Percentiles rank a stretch among this genome's conserved stretches.
Conservation (phyloP, 1,140 invertebrate genomes). For the Drosophila sp. region DNA sequence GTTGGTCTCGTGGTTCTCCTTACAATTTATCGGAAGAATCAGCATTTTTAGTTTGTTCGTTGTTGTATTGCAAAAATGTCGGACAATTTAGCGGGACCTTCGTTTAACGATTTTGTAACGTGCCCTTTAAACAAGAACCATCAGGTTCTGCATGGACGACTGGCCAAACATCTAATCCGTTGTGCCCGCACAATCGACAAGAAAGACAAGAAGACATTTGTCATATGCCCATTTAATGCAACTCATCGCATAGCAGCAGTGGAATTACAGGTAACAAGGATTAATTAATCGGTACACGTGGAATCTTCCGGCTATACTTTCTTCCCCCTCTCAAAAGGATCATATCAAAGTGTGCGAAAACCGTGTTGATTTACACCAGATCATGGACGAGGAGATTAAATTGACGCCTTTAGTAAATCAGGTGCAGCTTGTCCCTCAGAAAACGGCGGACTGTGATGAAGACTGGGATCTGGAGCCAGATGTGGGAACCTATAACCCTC, state of each 20-base stretch:
- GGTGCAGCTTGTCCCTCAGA: too few relatives aligned
- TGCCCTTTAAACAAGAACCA: constrained; percentile 33
- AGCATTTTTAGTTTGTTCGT: too few relatives aligned
- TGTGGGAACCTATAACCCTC: constrained; percentile 25
- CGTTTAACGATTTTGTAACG: constrained; percentile 10
- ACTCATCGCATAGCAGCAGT: constrained; percentile 9
- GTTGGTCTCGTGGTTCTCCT: too few relatives aligned
- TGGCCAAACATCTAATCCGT: not conserved
- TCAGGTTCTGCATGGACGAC: not conserved
- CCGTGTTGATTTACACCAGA: not conserved
- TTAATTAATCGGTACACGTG: not conserved
- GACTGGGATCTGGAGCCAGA: constrained; percentile 35
- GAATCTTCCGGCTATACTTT: not conserved
- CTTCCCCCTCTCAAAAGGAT: not conserved
- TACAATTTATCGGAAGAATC: too few relatives aligned
- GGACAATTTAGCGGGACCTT: not conserved
- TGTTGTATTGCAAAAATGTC: not conserved
- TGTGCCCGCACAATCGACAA: not conserved
- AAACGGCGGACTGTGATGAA: constrained; percentile 18
- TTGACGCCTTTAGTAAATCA: not conserved
- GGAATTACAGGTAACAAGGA: constrained; percentile 18
- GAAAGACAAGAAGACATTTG: not conserved
- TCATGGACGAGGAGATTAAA: not conserved
- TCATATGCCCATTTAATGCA: constrained; percentile 22
- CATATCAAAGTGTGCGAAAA: constrained; percentile 23